Conservation (phyloP, 2,113 vertebrate species). For the Anoura caudifer region DNA sequence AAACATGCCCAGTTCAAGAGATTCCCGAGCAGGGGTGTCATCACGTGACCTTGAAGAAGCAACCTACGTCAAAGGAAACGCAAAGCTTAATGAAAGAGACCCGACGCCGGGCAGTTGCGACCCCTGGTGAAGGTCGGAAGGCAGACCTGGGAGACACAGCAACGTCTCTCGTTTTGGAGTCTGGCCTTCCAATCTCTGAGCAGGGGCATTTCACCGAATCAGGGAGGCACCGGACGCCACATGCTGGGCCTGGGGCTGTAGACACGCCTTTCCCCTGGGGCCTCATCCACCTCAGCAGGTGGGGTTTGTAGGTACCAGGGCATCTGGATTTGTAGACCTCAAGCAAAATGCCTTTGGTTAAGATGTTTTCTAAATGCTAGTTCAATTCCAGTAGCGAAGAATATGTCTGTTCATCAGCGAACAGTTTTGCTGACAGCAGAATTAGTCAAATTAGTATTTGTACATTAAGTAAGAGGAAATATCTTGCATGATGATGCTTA, state of each 20-base stretch:
- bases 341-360: background rate
- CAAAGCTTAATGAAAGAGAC: background rate
- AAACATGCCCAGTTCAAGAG: background rate
- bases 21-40: background rate
- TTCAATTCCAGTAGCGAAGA: background rate
- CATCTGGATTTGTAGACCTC: background rate
- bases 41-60: background rate
- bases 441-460: background rate
- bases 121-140: background rate
- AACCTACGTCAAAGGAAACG: background rate
- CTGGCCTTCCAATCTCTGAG: background rate
- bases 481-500: background rate
- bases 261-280: rapidly evolving
- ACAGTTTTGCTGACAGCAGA: background rate
- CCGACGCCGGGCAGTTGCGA: background rate
- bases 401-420: background rate
- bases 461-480: background rate
- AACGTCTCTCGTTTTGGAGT: background rate
- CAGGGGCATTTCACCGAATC: background rate
- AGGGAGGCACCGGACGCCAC: background rate
- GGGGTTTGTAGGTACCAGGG: background rate
- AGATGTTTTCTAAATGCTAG: background rate
- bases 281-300: background rate
- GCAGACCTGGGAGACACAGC: background rate
- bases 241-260: background rate